Evolutionary conservation across 1,140 invertebrate species (phyloP), one percentile per base, ranked within the genome.

Genomic region (Bombyx mandarina): DNA sequence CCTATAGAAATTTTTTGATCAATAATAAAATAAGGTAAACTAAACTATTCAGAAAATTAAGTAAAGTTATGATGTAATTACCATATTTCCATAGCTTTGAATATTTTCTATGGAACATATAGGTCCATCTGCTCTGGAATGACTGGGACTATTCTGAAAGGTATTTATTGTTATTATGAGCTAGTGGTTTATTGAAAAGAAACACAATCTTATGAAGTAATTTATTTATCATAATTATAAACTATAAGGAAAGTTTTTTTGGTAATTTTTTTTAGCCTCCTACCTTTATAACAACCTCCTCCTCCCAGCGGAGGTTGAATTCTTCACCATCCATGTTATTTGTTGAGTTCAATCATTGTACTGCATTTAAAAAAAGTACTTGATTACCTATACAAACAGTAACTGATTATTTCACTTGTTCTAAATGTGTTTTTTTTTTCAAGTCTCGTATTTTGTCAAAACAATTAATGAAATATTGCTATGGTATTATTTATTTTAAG

Each of bases 231-330:
- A 3, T 35, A 35, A 35, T 35, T 35, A 3, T 35, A 35, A 35
- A 35, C 26, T 35, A 35, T 35, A 35, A 35, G 2, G 2, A 35
- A 35, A 18, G 12, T 18, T 18, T 18, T 18, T 18, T 18, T 18
- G 12, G 12, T 18, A 18, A 18, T 18, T 18, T 18, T 35, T 35
- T 35, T 35, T 35, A 35, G 26, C 26, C 26, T 35, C 50, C 52
- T 69, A 82, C 75, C 73, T 80, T 84, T n/a, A 80, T 75, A 61
- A 78, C 75, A 48, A 77, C 73, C 53, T 83, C 74, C 55, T 85
- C 85, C 63, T 87, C 87, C 87, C 87, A 88, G n/a, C 81, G 82
- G 62, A 87, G 79, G 61, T 73, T 76, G 60, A 82, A 87, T 56
- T 79, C 82, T 60, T 66, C 74, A 45, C 67, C 69, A 61, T 86